These are phyloP conservation scores for Eolophus roseicapilla DNA, from an alignment of 2,113 vertebrate genomes.

Conservation along the genomic window DNA sequence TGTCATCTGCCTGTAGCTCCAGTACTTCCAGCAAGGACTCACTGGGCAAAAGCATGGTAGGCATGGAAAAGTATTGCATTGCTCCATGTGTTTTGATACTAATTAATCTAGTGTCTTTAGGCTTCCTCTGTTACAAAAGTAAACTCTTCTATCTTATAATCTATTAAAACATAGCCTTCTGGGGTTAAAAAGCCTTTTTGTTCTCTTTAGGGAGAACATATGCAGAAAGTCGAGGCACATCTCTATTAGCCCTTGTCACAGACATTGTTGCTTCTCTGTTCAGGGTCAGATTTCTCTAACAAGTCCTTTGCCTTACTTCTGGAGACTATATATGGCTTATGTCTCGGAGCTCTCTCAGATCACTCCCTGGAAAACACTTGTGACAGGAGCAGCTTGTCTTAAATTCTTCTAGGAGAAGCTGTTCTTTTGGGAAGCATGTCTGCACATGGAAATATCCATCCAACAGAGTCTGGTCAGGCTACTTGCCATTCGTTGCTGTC, in stretches of 20 bases:
- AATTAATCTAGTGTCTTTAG: neutral
- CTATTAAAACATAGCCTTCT: neutral
- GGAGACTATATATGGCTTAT: neutral
- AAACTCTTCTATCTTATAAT: neutral
- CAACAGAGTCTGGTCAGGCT: neutral
- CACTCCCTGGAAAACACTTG: neutral
- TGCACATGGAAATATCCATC: neutral
- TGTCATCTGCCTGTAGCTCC: neutral
- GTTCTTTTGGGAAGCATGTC: neutral
- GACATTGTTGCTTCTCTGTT: neutral
- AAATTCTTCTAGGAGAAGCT: neutral
- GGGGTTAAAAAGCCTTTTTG: neutral
- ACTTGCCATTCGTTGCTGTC: neutral
- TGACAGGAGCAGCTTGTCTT: neutral
- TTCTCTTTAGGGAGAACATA: neutral
- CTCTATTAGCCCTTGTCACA: neutral
- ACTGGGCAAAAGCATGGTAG: fast-evolving
- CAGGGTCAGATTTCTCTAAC: neutral
- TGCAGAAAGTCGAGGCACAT: neutral
- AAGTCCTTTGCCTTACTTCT: neutral
- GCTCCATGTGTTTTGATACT: neutral
- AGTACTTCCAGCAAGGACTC: neutral
- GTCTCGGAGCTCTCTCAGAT: neutral
- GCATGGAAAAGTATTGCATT: neutral
- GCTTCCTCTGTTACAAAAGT: neutral